Conservation (phyloP, 2,888 invertebrate genomes). For the Megalurothrips usitatus region DNA sequence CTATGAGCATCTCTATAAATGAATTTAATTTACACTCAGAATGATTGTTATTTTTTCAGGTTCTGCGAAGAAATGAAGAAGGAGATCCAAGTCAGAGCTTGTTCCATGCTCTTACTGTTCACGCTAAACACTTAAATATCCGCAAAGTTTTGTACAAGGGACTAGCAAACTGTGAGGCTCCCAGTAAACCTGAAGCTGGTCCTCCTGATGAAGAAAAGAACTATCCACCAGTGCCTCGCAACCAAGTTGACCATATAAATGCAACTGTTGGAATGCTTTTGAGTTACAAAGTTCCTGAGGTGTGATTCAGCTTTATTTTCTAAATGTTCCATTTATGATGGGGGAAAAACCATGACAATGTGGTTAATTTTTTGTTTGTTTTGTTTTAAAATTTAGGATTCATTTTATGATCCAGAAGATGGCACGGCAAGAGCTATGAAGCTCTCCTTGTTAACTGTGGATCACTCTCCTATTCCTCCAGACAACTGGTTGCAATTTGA, state of each 20-base stretch:
- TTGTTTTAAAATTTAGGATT: constrained; percentile 56
- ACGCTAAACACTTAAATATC: constrained; percentile 58
- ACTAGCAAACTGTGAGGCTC: constrained; percentile 61
- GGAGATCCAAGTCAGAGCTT: constrained; percentile 59
- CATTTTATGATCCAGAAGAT: constrained; percentile 86
- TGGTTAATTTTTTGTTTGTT: constrained; percentile 1
- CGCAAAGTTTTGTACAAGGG: constrained; percentile 62
- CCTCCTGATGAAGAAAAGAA: constrained; percentile 58
- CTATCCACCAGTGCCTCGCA: constrained; percentile 70
- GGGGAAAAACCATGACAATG: not conserved
- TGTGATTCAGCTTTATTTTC: constrained; percentile 42
- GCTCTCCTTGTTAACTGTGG: constrained; percentile 67
- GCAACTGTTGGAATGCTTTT: constrained; percentile 78
- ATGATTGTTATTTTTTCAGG: constrained; percentile 40
- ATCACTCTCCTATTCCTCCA: constrained; percentile 60
- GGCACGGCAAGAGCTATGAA: constrained; percentile 67
- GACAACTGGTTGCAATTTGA: constrained; percentile 88
- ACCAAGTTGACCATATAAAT: constrained; percentile 78
- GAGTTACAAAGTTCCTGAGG: constrained; percentile 74
- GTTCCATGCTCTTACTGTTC: constrained; percentile 53
- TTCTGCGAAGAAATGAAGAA: constrained; percentile 52
- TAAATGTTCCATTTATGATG: not conserved
- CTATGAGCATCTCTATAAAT: not conserved
- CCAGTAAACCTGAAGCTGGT: constrained; percentile 48
- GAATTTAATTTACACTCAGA: not conserved